Evolutionary conservation across 2,113 vertebrate genomes (phyloP).

Genomic region (Larimichthys polyactis): DNA sequence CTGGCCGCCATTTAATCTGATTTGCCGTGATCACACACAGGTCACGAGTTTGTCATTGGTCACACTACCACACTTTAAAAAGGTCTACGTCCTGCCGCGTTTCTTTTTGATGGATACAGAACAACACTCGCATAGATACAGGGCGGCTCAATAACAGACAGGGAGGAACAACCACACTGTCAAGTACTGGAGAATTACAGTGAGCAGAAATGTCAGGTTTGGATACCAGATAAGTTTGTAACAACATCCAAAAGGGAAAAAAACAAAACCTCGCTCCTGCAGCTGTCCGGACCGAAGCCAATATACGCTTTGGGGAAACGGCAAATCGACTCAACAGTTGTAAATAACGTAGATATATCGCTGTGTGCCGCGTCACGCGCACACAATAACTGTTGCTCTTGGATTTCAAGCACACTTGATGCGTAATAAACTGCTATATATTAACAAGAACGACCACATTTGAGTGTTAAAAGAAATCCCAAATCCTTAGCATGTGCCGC

Average conservation of each 20-base stretch:
- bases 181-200: neutral
- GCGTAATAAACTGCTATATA: neutral
- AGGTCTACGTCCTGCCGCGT: neutral
- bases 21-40: neutral
- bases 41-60: neutral
- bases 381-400: neutral
- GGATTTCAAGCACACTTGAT: neutral
- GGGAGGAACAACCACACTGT: constrained; percentile 15
- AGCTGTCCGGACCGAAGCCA: neutral
- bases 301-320: neutral
- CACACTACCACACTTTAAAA: no score
- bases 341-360: neutral
- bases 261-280: neutral
- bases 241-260: neutral
- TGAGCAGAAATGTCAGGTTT: neutral
- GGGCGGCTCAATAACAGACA: neutral
- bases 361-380: neutral
- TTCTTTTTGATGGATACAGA: neutral
- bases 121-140: neutral
- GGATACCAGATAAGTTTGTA: neutral
- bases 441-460: neutral
- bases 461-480: neutral
- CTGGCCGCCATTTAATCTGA: no score
- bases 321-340: neutral
- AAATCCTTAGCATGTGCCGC: no score